Evolutionary conservation across 1,140 invertebrate genomes (phyloP).

Genomic region (Zaprionus davidi): DNA sequence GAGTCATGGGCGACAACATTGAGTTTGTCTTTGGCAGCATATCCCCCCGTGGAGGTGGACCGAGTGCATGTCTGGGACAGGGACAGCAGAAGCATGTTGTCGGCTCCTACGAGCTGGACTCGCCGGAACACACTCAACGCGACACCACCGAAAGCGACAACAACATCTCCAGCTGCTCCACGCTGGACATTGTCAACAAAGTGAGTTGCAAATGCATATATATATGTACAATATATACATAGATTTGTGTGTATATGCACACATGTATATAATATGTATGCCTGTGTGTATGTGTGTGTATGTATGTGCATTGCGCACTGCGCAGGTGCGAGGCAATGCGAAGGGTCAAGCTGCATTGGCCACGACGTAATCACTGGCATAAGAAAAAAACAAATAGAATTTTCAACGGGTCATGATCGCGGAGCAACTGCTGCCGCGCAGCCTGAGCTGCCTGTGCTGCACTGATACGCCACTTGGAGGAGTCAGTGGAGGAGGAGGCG

Average conservation of each 20-base stretch:
- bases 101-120: conserved; percentile 63
- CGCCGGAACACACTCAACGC: conserved; percentile 73
- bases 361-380: conserved; percentile 72
- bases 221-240: conserved; percentile 6
- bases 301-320: conserved; percentile 51
- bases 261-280: neutral
- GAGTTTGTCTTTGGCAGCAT: conserved; percentile 77
- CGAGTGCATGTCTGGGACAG: conserved; percentile 13
- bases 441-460: conserved; percentile 81
- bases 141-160: conserved; percentile 81
- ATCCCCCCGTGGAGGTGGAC: conserved; percentile 56
- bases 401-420: conserved; percentile 68
- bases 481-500: conserved; percentile 4
- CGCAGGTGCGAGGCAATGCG: conserved; percentile 66
- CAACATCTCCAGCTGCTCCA: conserved; percentile 83
- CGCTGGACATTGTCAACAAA: conserved; percentile 82
- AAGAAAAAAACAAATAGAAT: conserved; percentile 34
- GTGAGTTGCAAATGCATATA: conserved; percentile 44
- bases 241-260: conserved; percentile 6
- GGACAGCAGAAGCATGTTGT: conserved; percentile 48
- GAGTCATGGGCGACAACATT: conserved; percentile 50
- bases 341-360: conserved; percentile 70
- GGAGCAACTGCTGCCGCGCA: conserved; percentile 78
- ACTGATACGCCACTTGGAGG: conserved; percentile 64
- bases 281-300: conserved; percentile 18